Conservation (phyloP, 2,113 vertebrate genomes). For the Psettodes erumei region DNA sequence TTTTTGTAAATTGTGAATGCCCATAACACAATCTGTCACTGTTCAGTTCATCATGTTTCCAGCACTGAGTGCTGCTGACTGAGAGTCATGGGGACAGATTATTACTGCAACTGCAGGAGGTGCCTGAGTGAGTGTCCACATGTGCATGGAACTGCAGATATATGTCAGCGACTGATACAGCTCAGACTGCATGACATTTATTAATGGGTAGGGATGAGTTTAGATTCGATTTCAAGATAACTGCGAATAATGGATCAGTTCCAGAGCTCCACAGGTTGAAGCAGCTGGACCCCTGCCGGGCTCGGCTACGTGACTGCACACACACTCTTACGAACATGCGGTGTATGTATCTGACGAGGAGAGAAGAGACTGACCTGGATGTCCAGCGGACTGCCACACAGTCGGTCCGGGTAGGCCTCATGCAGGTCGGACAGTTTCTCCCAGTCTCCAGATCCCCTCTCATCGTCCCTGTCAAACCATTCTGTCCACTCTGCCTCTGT, state of each 20-base stretch:
- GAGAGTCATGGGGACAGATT: not conserved
- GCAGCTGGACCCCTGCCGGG: not conserved
- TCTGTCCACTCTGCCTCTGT: constrained; percentile 96
- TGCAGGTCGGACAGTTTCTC: constrained; percentile 91
- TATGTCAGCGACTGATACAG: too few relatives aligned
- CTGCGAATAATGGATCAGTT: not conserved
- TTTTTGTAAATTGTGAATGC: not conserved
- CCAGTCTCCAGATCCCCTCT: constrained; percentile 87
- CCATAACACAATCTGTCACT: not conserved
- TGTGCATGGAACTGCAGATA: not conserved
- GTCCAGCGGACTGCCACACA: constrained; percentile 91
- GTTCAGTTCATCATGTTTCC: not conserved
- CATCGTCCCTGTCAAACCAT: constrained; percentile 91
- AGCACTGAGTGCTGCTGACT: not conserved
- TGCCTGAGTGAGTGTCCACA: not conserved
- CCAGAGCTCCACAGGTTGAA: too few relatives aligned
- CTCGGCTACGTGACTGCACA: not conserved
- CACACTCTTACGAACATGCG: not conserved
- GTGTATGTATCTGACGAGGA: not conserved
- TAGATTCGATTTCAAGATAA: not conserved
- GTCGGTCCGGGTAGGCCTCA: constrained; percentile 85
- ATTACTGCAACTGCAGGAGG: not conserved
- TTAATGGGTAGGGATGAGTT: not conserved
- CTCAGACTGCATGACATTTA: too few relatives aligned
- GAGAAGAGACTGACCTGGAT: constrained; percentile 87